These are phyloP conservation scores for Zoanthus solanderi DNA, from an alignment of 92 coral and sea anemone genomes.

Conservation along the genomic window DNA sequence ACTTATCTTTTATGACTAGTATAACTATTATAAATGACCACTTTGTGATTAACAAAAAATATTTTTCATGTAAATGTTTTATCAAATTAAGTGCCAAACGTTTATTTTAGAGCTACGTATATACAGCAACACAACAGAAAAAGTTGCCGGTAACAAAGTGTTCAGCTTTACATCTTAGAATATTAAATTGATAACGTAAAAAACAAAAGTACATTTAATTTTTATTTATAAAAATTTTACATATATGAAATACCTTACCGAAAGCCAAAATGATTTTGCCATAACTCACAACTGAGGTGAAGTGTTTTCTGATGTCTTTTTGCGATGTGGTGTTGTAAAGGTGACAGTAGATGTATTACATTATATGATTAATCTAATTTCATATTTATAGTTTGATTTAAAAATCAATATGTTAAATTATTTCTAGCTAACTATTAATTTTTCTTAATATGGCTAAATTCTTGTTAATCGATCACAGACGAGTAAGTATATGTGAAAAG, in stretches of 20 bases:
- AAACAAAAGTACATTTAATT: not conserved
- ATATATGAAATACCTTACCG: not conserved
- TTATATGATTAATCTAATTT: not conserved
- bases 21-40: no score
- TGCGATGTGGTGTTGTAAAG: not conserved
- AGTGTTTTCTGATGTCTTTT: not conserved
- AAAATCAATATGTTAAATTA: not conserved
- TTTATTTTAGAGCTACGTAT: no score
- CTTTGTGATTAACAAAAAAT: no score
- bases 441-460: not conserved
- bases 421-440: not conserved
- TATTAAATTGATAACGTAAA: no score
- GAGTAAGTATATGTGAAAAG: not conserved
- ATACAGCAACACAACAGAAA: no score
- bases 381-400: not conserved
- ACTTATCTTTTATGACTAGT: no score
- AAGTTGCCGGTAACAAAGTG: no score
- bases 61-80: no score
- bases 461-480: not conserved
- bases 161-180: no score
- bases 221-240: not conserved
- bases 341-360: not conserved
- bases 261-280: not conserved
- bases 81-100: no score
- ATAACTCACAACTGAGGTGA: not conserved